Percentiles rank a stretch among this genome's conserved stretches.
Evolutionary conservation across 2,888 invertebrate species (phyloP).

Genomic region (Siphonodentalium dalli): DNA sequence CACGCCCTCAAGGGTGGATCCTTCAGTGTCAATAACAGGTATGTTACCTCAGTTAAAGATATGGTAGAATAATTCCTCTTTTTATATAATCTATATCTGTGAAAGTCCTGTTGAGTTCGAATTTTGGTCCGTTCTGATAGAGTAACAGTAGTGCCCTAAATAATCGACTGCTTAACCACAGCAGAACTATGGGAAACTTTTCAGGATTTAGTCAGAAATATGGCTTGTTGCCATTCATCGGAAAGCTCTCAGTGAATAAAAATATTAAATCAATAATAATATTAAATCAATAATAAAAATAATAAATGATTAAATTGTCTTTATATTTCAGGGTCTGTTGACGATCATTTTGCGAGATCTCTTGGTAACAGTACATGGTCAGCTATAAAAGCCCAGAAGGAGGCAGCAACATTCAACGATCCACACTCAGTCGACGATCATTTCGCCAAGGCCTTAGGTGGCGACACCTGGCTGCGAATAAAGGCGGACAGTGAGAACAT

Average conservation of each 20-base stretch:
- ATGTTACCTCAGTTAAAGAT: conserved; percentile 1
- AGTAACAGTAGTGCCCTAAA: too few relatives aligned
- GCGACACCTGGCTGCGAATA: conserved; percentile 74
- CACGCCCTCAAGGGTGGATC: not conserved
- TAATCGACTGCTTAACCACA: too few relatives aligned
- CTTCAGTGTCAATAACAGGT: conserved; percentile 45
- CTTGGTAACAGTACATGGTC: conserved; percentile 79
- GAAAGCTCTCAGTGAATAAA: too few relatives aligned
- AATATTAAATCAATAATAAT: too few relatives aligned
- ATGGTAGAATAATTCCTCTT: too few relatives aligned
- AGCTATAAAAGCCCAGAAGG: conserved; percentile 52
- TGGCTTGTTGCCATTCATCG: too few relatives aligned
- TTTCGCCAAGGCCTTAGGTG: conserved; percentile 88
- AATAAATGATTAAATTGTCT: conserved; percentile 65
- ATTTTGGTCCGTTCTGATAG: too few relatives aligned
- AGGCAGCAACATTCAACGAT: conserved; percentile 33
- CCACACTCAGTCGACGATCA: conserved; percentile 79
- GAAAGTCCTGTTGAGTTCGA: too few relatives aligned
- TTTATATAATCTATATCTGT: too few relatives aligned
- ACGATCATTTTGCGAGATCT: conserved; percentile 92
- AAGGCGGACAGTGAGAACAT: conserved; percentile 52
- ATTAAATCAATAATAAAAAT: too few relatives aligned
- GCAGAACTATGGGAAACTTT: too few relatives aligned
- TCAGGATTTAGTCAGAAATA: too few relatives aligned
- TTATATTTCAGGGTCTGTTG: conserved; percentile 72